Base-by-base conservation (phyloP, 2,113 vertebrate species). In the Hirundichthys speculiger region DNA sequence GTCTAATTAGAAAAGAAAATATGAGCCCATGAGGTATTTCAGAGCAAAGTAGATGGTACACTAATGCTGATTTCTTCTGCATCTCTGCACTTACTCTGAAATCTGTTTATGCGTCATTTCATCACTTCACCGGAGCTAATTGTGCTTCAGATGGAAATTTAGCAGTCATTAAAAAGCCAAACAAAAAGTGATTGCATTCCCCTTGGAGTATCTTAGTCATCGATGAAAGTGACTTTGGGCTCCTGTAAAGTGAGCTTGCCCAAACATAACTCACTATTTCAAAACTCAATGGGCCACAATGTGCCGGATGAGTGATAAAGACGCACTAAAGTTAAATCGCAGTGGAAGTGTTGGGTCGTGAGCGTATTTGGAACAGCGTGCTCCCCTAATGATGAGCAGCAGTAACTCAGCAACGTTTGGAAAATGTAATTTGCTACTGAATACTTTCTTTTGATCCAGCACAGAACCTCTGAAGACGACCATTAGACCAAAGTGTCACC, bases 1-100 rank as follows among this genome's bases (percentile, higher is more conserved):
- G 59, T 67, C 79, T 86, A 88, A 91, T 91, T 89, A 87, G 34
- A 39, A 76, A 89, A 75, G 69, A 84, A 89, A 88, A 88, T 88
- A 83, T 45, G 56, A 86, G 49, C 80, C 47, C 58, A 20, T 52
- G n/a, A 56, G 7, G 56, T 61, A 47, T 78, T 64, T 80, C 14
- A 45, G 61, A 68, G 42, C 48, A 57, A 51, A 73, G 30, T 51
- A 39, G 47, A 59, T 19, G 19, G 27, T 9, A 10, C 51, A 6
- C 64, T 30, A 46, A 64, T 73, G 74, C 48, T 1, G 47, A 70
- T 61, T 71, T 30, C 54, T 64, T 77, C 52, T 22, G 53, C 62
- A 38, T 50, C 56, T 60, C 27, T 40, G 34, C 74, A 18, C 64
- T 25, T 7, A 38, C 55, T 65, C 46, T 19, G 67, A 21, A 19